phyloP scores from a whole-genome alignment of 2,888 invertebrate genomes.

The Parelbella ahira region DNA sequence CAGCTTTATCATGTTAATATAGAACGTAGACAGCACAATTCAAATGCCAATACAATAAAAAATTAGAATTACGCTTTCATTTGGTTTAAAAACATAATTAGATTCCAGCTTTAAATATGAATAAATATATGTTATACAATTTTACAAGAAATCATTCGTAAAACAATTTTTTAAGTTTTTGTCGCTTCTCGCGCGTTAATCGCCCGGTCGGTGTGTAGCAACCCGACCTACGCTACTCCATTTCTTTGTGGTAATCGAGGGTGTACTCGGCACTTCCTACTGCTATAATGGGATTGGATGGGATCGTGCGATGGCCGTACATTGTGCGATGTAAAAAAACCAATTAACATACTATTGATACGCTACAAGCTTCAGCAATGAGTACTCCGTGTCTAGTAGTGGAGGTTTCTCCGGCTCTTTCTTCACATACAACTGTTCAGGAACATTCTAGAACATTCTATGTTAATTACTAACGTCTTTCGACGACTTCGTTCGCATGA shows the following conservation, averaged over 20 bases:
- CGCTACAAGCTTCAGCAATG: not conserved
- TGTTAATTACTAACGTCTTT: no score
- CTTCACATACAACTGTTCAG: not conserved
- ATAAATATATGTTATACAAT: no score
- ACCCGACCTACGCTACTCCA: conserved; percentile 43
- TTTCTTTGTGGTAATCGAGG: conserved; percentile 66
- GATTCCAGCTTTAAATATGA: no score
- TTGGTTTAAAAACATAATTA: no score
- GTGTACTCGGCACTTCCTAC: conserved; percentile 52
- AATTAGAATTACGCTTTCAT: no score
- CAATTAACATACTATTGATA: conserved; percentile 26
- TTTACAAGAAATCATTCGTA: not conserved
- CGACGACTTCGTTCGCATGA: no score
- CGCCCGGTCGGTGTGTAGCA: conserved; percentile 30
- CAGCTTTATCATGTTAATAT: no score
- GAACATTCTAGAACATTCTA: no score
- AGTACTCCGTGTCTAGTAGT: no score
- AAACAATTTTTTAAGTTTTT: no score
- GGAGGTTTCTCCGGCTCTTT: not conserved
- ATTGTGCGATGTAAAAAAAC: conserved; percentile 29
- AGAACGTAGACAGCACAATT: no score
- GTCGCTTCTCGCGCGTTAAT: not conserved
- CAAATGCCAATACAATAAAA: no score
- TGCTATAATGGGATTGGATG: conserved; percentile 54
- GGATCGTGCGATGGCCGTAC: conserved; percentile 32